Conservation (phyloP, 1,140 invertebrate genomes). For the Lucilia cuprina region DNA sequence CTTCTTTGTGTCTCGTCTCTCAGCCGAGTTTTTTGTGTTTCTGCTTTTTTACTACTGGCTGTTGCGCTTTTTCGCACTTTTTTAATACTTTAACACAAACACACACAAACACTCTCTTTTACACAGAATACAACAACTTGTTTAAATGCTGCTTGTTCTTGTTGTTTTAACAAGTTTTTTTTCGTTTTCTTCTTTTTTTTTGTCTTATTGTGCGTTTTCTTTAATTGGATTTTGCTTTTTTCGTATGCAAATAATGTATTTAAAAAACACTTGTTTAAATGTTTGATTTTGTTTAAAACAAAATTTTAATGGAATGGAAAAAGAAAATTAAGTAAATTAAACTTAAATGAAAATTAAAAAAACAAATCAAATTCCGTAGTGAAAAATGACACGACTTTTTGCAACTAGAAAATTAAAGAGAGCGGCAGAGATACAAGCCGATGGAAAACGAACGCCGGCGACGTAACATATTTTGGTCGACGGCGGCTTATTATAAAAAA, state of each 20-base stretch:
- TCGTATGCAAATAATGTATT: neutral
- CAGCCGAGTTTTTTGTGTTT: neutral
- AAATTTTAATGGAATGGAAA: neutral
- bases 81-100: neutral
- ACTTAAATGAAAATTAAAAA: constrained; percentile 8
- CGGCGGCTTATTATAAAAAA: too few relatives aligned
- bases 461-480: too few relatives aligned
- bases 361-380: constrained; percentile 3
- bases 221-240: neutral
- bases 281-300: neutral
- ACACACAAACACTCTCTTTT: neutral
- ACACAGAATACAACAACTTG: neutral
- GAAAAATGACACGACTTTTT: constrained; percentile 12
- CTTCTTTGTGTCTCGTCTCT: constrained; percentile 4
- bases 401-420: neutral
- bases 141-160: constrained; percentile 7
- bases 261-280: neutral
- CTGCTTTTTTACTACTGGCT: neutral
- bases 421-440: neutral
- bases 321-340: constrained; percentile 15
- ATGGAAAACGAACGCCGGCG: too few relatives aligned
- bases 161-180: neutral
- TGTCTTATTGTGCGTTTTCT: constrained; percentile 1
- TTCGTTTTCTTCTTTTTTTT: neutral
- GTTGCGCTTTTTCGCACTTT: constrained; percentile 16